These are phyloP conservation scores for Cyclura pinguis DNA, from an alignment of 2,797 vertebrate species.

Conservation along the genomic window DNA sequence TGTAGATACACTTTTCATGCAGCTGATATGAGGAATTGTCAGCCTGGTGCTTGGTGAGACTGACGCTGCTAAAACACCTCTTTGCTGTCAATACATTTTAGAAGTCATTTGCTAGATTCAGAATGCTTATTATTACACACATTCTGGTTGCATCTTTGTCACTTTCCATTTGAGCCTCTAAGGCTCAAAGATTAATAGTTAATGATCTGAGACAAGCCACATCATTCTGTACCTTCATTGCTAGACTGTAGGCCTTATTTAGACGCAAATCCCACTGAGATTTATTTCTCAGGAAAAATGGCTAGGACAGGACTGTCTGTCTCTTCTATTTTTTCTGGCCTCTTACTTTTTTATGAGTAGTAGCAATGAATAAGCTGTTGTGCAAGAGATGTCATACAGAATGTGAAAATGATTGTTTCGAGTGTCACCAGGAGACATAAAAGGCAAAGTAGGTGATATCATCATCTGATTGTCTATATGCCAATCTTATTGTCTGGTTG, in stretches of 20 bases:
- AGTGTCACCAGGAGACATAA: neutral
- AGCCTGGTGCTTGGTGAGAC: slow-evolving; percentile 26
- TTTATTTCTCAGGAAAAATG: neutral
- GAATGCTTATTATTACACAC: neutral
- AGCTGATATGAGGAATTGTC: slow-evolving; percentile 26
- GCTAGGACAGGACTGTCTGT: neutral
- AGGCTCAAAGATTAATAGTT: slow-evolving; percentile 44
- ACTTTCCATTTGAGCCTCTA: slow-evolving; percentile 1
- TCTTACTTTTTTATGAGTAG: neutral
- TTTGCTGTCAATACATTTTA: slow-evolving; percentile 28
- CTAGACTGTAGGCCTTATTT: neutral
- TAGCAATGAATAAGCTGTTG: neutral
- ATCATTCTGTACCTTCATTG: neutral
- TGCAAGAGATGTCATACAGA: neutral
- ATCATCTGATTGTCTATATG: neutral
- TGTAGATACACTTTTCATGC: slow-evolving; percentile 43
- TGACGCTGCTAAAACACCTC: neutral
- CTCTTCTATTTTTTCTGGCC: neutral
- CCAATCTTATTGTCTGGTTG: neutral
- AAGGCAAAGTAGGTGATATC: neutral
- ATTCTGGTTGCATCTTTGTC: slow-evolving; percentile 16
- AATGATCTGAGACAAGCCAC: slow-evolving; percentile 34
- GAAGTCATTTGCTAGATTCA: slow-evolving; percentile 19
- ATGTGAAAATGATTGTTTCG: rapidly evolving
- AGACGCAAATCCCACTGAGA: neutral